Conservation (phyloP, 2,797 vertebrate genomes). For the Morus bassanus region DNA sequence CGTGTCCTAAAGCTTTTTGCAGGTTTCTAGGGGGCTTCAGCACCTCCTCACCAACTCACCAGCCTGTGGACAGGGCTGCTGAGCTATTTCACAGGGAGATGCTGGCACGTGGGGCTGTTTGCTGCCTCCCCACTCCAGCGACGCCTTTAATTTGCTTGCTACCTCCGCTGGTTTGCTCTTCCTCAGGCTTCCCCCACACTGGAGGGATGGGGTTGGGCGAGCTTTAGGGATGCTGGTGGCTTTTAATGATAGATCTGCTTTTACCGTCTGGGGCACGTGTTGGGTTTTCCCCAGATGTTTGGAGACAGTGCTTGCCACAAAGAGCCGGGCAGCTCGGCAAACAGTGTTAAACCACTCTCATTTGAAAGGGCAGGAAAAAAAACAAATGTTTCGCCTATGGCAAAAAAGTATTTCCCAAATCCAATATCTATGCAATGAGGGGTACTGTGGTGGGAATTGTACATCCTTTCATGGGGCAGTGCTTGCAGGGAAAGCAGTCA, state of each 20-base stretch:
- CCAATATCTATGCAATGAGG: slow-evolving; percentile 50
- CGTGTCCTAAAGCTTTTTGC: background rate
- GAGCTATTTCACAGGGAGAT: slow-evolving; percentile 53
- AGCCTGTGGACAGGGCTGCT: fast-evolving
- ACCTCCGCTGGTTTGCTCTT: background rate
- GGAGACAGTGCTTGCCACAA: background rate
- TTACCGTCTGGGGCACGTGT: background rate
- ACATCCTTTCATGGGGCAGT: background rate
- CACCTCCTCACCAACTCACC: background rate
- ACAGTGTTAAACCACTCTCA: background rate
- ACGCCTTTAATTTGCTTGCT: background rate
- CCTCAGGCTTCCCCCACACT: fast-evolving
- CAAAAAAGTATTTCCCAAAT: slow-evolving; percentile 6
- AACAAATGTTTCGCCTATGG: background rate
- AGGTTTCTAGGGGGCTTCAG: background rate
- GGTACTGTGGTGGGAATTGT: background rate
- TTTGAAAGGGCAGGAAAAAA: background rate
- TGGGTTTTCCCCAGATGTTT: background rate
- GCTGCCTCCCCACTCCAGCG: background rate
- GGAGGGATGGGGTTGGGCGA: background rate
- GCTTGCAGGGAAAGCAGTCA: background rate
- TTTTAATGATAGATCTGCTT: background rate
- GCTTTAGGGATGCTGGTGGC: background rate
- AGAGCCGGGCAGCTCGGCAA: background rate
- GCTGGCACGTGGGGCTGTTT: slow-evolving; percentile 54